These are phyloP conservation scores for Caenorhabditis panamensis DNA, from an alignment of 2,888 invertebrate genomes.

Conservation along the genomic window DNA sequence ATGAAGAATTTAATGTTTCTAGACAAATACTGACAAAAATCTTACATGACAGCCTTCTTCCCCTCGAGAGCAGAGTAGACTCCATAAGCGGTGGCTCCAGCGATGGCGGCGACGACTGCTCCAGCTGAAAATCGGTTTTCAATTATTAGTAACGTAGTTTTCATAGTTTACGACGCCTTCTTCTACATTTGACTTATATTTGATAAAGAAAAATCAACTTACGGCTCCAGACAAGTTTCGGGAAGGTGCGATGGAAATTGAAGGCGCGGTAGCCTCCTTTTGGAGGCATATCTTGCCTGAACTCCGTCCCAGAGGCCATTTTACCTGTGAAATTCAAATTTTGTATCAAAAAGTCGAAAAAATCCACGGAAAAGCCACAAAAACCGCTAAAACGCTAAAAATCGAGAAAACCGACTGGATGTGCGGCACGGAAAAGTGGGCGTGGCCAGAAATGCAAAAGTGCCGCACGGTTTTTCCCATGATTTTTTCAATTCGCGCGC, in stretches of 20 bases:
- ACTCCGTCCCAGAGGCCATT: conserved; percentile 62
- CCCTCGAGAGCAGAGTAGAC: conserved; percentile 65
- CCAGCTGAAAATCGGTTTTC: conserved; percentile 64
- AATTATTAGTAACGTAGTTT: neutral
- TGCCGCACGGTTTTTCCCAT: conserved; percentile 2
- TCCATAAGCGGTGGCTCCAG: conserved; percentile 70
- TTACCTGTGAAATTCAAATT: conserved; percentile 40
- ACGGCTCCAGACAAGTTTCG: conserved; percentile 80
- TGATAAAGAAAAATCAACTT: conserved; percentile 55
- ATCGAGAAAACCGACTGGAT: conserved; percentile 12
- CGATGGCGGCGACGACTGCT: conserved; percentile 67
- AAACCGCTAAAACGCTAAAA: neutral
- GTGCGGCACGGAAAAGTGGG: conserved; percentile 38
- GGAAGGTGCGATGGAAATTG: conserved; percentile 81
- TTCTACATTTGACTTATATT: neutral
- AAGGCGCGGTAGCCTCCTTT: conserved; percentile 91
- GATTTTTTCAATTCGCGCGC: conserved; percentile 32
- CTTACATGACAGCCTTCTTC: conserved; percentile 62
- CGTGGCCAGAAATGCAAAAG: conserved; percentile 21
- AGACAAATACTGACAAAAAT: neutral
- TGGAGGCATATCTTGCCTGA: conserved; percentile 92
- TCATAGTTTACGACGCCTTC: neutral
- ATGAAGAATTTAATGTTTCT: neutral
- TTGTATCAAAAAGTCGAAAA: neutral
- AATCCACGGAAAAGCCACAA: neutral